A percentile compares a stretch with the other conserved stretches of the same genome.
phyloP scores from a whole-genome alignment of 2,888 invertebrate species.

The Drosophila suboccidentalis region DNA sequence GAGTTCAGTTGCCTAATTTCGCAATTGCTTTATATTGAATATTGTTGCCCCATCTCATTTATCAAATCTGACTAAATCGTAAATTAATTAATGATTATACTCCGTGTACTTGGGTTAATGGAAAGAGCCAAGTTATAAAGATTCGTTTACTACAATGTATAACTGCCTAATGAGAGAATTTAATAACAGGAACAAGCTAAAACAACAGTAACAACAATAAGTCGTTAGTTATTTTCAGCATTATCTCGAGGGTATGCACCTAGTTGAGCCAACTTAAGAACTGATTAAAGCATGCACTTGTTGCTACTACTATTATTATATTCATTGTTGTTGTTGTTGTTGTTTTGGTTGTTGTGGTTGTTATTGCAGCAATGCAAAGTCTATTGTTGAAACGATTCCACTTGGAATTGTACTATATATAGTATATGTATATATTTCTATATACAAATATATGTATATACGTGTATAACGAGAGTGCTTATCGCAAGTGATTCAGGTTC shows the following conservation, averaged over 20 bases:
- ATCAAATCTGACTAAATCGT: not conserved
- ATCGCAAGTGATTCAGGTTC: slow-evolving; percentile 48
- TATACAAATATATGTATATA: not conserved
- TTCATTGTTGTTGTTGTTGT: slow-evolving; percentile 4
- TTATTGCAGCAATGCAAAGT: slow-evolving; percentile 36
- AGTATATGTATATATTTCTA: slow-evolving; percentile 3
- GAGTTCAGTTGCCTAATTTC: not conserved
- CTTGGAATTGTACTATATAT: slow-evolving; percentile 3
- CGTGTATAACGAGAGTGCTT: slow-evolving; percentile 29
- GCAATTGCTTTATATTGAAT: not conserved
- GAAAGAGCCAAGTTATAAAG: slow-evolving; percentile 3
- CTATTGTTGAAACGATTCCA: slow-evolving; percentile 30
- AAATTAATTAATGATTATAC: slow-evolving; percentile 22
- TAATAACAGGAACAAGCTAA: not conserved
- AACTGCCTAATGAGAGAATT: not conserved
- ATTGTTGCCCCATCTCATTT: not conserved
- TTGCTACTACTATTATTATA: slow-evolving; percentile 20
- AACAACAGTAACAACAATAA: not conserved
- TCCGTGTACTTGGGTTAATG: not conserved
- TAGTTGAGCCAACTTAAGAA: not conserved
- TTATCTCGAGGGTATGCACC: slow-evolving; percentile 16
- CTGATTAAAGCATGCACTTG: slow-evolving; percentile 14
- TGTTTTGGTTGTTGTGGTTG: slow-evolving; percentile 5
- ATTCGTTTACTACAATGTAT: not conserved
- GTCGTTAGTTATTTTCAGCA: not conserved